phyloP scores from a whole-genome alignment of 2,113 vertebrate species.

The Meriones unguiculatus region DNA sequence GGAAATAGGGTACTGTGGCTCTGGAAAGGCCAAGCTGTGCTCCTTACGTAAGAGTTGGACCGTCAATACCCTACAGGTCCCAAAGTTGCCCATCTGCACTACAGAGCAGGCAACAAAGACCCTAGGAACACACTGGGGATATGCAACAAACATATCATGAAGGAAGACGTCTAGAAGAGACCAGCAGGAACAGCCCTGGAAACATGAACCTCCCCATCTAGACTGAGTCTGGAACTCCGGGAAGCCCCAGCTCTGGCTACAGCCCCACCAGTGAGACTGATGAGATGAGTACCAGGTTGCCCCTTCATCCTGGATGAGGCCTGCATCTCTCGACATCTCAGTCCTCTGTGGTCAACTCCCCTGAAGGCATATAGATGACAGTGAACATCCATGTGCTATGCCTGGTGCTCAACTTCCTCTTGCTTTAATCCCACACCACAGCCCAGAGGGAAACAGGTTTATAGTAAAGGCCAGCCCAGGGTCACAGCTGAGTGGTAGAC shows the following conservation, averaged over 20 bases:
- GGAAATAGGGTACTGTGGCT: slow-evolving; percentile 79
- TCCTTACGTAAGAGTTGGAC: background rate
- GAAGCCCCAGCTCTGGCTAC: background rate
- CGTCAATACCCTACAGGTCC: background rate
- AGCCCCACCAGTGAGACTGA: rapidly evolving
- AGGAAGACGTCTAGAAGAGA: background rate
- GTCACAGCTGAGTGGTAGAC: background rate
- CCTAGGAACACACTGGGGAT: background rate
- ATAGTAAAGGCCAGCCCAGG: background rate
- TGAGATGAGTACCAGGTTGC: rapidly evolving
- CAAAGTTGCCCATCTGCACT: background rate
- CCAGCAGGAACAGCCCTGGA: background rate
- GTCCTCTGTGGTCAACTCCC: rapidly evolving
- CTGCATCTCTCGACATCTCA: rapidly evolving
- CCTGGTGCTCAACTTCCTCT: slow-evolving; percentile 68
- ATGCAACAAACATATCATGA: background rate
- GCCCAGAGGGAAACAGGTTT: background rate
- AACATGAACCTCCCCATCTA: background rate
- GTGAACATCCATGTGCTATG: slow-evolving; percentile 15
- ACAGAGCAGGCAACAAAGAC: background rate
- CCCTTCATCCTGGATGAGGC: background rate
- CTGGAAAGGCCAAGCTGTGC: background rate
- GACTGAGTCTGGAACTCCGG: background rate
- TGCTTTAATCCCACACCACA: rapidly evolving
- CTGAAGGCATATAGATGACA: slow-evolving; percentile 70